These are phyloP conservation scores for Cygnus olor DNA, from an alignment of 2,797 vertebrate species.

Conservation along the genomic window DNA sequence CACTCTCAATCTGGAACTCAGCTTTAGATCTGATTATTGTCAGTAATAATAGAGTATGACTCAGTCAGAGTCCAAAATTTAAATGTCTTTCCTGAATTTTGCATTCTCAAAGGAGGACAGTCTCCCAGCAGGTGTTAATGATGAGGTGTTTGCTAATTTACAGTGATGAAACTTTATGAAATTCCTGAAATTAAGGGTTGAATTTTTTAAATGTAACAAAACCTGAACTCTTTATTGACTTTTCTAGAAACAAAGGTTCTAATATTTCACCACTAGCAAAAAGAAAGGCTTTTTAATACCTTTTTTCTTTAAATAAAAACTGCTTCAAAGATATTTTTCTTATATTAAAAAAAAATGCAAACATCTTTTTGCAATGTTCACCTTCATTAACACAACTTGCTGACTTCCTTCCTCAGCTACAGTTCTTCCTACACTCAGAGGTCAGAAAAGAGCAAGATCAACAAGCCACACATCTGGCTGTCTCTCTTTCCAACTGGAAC, in stretches of 20 bases:
- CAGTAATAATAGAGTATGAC: background rate
- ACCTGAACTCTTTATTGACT: background rate
- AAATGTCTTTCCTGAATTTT: conserved; percentile 15
- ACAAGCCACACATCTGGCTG: conserved; percentile 68
- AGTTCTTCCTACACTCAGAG: conserved; percentile 60
- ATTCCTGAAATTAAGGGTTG: background rate
- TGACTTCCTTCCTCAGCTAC: conserved; percentile 70
- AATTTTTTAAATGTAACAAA: background rate
- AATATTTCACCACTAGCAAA: background rate
- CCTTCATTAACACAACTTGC: conserved; percentile 50
- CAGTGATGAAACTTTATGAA: background rate
- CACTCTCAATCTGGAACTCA: background rate
- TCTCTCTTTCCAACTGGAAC: conserved; percentile 66
- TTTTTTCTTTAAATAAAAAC: background rate
- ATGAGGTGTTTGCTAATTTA: background rate
- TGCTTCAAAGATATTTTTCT: background rate
- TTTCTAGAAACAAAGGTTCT: background rate
- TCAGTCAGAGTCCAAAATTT: conserved; percentile 2
- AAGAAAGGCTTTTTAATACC: background rate
- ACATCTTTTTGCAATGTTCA: background rate
- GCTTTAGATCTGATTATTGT: background rate
- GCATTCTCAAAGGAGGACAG: background rate
- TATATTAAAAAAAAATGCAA: background rate
- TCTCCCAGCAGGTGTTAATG: background rate
- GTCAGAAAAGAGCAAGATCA: conserved; percentile 64